phyloP scores from a whole-genome alignment of 2,113 vertebrate species.

The Pterocles orientalis region DNA sequence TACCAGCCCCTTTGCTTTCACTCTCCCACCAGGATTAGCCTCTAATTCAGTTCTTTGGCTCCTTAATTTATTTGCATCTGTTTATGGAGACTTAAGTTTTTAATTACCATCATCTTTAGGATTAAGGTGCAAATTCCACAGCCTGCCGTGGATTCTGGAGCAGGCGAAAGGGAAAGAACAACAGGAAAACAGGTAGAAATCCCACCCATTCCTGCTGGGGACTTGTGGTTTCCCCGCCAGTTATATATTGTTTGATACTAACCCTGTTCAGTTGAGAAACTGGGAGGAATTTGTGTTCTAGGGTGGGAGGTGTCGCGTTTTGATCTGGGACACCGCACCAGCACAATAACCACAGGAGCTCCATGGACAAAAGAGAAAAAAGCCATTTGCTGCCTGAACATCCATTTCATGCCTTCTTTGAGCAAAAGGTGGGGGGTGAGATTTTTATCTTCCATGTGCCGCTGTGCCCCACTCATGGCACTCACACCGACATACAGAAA shows the following conservation, averaged over 20 bases:
- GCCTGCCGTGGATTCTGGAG: neutral
- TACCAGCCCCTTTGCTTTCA: conserved; percentile 26
- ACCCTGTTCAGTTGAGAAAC: neutral
- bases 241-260: neutral
- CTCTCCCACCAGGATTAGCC: conserved; percentile 10
- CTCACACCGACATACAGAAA: neutral
- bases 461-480: fast-evolving
- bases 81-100: conserved; percentile 49
- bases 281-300: neutral
- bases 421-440: neutral
- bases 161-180: neutral
- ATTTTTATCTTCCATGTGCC: neutral
- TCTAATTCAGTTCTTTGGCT: conserved; percentile 38
- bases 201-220: neutral
- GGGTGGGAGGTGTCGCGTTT: neutral
- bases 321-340: neutral
- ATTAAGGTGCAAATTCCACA: conserved; percentile 44
- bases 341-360: fast-evolving
- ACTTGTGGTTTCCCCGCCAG: neutral
- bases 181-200: neutral
- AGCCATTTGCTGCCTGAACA: neutral
- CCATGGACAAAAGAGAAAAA: neutral
- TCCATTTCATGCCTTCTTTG: neutral
- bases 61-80: conserved; percentile 47
- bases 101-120: conserved; percentile 37